These are phyloP conservation scores for Montipora efflorescens DNA, from an alignment of 64 coral and sea anemone genomes.

Conservation along the genomic window DNA sequence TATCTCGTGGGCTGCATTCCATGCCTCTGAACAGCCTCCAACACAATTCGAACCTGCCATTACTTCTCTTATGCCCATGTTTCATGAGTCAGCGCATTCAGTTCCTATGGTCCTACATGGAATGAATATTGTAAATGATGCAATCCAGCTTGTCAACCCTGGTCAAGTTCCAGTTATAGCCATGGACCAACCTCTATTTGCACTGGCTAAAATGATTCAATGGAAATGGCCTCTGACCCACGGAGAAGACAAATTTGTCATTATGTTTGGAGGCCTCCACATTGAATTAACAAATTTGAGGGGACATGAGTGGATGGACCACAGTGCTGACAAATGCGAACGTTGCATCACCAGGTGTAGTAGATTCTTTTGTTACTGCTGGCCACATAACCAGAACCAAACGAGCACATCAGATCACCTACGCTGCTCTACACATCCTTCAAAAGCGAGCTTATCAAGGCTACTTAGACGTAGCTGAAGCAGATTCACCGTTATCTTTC, in stretches of 20 bases:
- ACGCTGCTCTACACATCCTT: conserved; percentile 19
- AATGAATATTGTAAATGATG: conserved; percentile 28
- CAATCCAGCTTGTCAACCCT: neutral
- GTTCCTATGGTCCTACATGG: neutral
- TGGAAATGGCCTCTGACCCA: conserved; percentile 11
- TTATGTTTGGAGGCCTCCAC: neutral
- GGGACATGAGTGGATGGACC: conserved; percentile 27
- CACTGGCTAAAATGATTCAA: conserved; percentile 12
- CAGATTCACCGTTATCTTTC: conserved; percentile 5
- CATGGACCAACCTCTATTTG: conserved; percentile 23
- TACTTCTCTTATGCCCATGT: conserved; percentile 36
- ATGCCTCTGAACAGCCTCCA: conserved; percentile 8
- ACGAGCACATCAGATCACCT: conserved; percentile 41
- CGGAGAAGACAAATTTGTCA: conserved; percentile 2
- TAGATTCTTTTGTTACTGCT: neutral
- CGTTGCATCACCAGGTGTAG: conserved; percentile 34
- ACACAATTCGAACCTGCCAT: conserved; percentile 19
- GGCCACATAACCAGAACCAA: conserved; percentile 27
- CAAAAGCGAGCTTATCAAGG: neutral
- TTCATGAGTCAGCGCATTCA: neutral
- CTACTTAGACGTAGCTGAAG: neutral
- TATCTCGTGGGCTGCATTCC: conserved; percentile 38
- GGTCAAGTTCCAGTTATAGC: conserved; percentile 10
- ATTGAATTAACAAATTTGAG: conserved; percentile 21
- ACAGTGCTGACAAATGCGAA: conserved; percentile 1